A percentile compares a stretch with the other conserved stretches of the same genome.
Evolutionary conservation across 2,797 vertebrate genomes (phyloP).

Genomic region (Antrozous pallidus): DNA sequence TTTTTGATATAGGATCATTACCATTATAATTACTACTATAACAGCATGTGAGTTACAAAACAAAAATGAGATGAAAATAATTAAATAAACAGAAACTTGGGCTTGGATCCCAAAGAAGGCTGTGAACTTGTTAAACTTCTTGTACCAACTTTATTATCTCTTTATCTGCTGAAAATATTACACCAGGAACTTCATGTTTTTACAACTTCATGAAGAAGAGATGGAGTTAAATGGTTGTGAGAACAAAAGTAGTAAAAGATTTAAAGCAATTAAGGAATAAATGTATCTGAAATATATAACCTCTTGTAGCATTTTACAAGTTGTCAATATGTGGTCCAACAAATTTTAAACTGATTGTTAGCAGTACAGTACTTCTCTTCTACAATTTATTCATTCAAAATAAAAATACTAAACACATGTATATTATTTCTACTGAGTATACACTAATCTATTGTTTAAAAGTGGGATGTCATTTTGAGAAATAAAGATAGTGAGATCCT

Average conservation of each 20-base stretch:
- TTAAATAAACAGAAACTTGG: neutral
- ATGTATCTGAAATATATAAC: neutral
- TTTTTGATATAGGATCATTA: too few species aligned
- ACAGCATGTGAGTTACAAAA: neutral
- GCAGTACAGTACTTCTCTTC: neutral
- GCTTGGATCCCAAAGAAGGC: neutral
- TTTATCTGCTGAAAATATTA: conserved; percentile 2
- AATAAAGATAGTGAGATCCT: neutral
- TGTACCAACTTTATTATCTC: neutral
- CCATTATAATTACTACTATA: neutral
- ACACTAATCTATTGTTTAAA: neutral
- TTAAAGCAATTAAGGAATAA: neutral
- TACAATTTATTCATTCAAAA: neutral
- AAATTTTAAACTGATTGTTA: neutral
- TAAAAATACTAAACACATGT: neutral
- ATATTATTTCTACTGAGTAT: neutral
- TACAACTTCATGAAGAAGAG: neutral
- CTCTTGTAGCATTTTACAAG: neutral
- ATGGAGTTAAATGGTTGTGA: neutral
- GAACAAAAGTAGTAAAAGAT: neutral
- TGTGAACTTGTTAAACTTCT: neutral
- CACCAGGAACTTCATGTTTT: neutral
- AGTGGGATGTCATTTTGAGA: neutral
- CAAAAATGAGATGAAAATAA: conserved; percentile 10
- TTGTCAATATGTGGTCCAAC: neutral